Evolutionary conservation across 2,113 vertebrate species (phyloP), one percentile per base, ranked within the genome.

Genomic region (Forbesichthys agassizii): DNA sequence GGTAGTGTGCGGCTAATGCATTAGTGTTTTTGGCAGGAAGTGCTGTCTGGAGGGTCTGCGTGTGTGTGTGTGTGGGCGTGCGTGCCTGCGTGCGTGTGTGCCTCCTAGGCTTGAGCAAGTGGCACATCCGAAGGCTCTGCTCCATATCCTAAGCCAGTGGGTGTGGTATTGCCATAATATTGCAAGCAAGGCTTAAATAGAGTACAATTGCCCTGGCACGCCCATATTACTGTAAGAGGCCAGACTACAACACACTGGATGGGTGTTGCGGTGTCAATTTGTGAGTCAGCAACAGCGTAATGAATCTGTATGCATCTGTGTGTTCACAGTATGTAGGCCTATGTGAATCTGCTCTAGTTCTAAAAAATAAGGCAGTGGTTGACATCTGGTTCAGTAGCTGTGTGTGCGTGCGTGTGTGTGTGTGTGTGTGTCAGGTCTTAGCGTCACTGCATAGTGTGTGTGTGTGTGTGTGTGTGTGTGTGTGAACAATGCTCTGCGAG

Each of bases 1-100:
- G 82, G 85, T 83, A n/a, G 68, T 77, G 83, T 80, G 80, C 66
- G 84, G 81, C 84, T 85, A 86, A 90, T 86, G 79, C 82, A 83
- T 86, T 83, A 77, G 75, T 70, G 84, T 89, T 66, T 81, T 83
- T 85, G 80, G 82, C 79, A 84, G 80, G 76, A 55, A 20, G 65
- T 76, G 75, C 79, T 78, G 83, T 83, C 86, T 82, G 81, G 42
- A 68, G 57, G 67, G 70, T 70, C 60, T 60, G 63, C 20, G 56
- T 63, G 52, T 80, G 73, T 83, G 71, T 56, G 54, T 56, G 54
- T 9, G 54, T 27, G 54, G 27, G 54, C 11, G 33, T 33, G 33
- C n/a, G 14, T n/a, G 59, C 46, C 36, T 61, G 59, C 46, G 66
- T 83, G 57, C 65, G 58, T 78, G 73, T 82, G 68, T 68, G 81